These are phyloP conservation scores for Circaetus cinerascens DNA, from an alignment of 2,113 vertebrate genomes.

Conservation along the genomic window DNA sequence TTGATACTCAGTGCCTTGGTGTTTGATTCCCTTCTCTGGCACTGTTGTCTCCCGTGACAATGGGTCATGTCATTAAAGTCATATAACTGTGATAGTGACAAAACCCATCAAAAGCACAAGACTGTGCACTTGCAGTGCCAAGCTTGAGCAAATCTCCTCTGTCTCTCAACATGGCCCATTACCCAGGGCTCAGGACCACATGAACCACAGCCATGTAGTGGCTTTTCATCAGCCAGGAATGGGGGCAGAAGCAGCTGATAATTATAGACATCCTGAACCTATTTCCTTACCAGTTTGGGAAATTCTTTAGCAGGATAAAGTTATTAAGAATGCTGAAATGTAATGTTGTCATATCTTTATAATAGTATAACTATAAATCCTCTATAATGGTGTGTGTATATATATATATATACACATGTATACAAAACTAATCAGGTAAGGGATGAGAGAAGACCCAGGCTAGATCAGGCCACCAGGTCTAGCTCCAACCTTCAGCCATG, in stretches of 20 bases:
- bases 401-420: too few species aligned
- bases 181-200: not conserved
- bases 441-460: not conserved
- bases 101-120: not conserved
- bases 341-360: not conserved
- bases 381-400: not conserved
- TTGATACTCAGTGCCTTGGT: fast-evolving
- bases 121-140: not conserved
- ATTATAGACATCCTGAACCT: not conserved
- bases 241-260: not conserved
- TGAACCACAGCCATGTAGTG: not conserved
- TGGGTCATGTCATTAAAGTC: not conserved
- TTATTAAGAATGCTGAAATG: not conserved
- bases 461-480: not conserved
- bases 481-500: not conserved
- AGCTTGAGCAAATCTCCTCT: not conserved
- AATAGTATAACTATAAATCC: not conserved
- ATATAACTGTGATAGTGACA: not conserved
- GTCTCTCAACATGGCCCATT: not conserved
- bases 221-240: not conserved
- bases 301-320: not conserved
- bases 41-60: not conserved
- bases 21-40: not conserved
- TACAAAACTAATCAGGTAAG: not conserved
- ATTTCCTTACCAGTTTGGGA: not conserved